Evolutionary conservation across 2,888 invertebrate genomes (phyloP).

Genomic region (Polietes domitor): DNA sequence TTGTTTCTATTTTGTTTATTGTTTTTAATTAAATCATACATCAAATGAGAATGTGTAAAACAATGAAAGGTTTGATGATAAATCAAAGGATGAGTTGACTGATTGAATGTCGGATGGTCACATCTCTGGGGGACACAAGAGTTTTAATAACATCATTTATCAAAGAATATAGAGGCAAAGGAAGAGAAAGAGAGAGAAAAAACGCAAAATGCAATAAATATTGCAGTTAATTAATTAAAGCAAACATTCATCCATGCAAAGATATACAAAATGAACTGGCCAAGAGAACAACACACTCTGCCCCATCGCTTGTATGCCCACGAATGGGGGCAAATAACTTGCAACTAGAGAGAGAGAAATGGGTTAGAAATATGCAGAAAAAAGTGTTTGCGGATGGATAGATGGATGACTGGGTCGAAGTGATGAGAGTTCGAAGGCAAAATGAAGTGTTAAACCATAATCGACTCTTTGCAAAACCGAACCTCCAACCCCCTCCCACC

Average conservation of each 20-base stretch:
- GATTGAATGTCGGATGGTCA: constrained; percentile 32
- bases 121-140: constrained; percentile 20
- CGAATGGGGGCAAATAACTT: not conserved
- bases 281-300: not conserved
- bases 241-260: constrained; percentile 23
- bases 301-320: not conserved
- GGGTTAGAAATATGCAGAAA: not conserved
- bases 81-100: constrained; percentile 54
- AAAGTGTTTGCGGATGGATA: not conserved
- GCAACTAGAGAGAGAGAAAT: not conserved
- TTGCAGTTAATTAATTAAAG: constrained; percentile 68
- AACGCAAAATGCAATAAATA: constrained; percentile 63
- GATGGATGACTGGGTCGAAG: not conserved
- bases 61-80: constrained; percentile 36
- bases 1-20: constrained; percentile 48
- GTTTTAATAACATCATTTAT: constrained; percentile 53
- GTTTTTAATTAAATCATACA: constrained; percentile 65
- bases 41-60: constrained; percentile 23
- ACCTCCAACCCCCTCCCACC: not conserved
- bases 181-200: not conserved
- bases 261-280: constrained; percentile 10
- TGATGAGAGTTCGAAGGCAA: not conserved
- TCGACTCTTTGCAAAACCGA: not conserved
- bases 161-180: constrained; percentile 11
- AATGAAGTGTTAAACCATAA: constrained; percentile 26